Evolutionary conservation across 2,888 invertebrate genomes (phyloP), one percentile per base, ranked within the genome.

Genomic region (Osmoderma eremita): DNA sequence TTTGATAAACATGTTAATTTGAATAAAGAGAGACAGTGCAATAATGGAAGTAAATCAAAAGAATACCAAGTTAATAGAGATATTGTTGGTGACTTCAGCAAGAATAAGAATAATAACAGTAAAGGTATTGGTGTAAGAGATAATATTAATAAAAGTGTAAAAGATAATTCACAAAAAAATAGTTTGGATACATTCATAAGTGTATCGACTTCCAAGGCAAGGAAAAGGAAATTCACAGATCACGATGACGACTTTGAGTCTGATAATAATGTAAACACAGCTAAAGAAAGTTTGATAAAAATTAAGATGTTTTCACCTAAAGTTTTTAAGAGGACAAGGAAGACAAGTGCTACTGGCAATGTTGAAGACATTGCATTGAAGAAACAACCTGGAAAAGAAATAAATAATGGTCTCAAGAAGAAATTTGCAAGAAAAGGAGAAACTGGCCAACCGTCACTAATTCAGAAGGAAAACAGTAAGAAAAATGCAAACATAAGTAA

Each of bases 11-110:
- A 63, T 64, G 54, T 64, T 61, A 56, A 53, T 54, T 18, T 64
- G 20, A 48, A 45, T 49, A 42, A 63, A 45, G 18, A 53, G 56
- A 67, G 67, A 75, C 38, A 63, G 79, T 45, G 82, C 83, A 48
- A 84, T 83, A 77, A 82, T 83, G 0, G 83, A 84, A 80, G 71
- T 82, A 48, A 1, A 20, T 48, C 18, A 20, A 18, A 5, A 20
- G 18, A 3, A 3, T 18, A 10, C 18, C 1, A 12, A 1, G n/a
- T 20, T 10, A 42, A 1, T 3, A 20, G 10, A 48, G 48, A 48
- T 48, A 20, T 3, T 8, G 4, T 17, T 48, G 0, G 6, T 2
- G 15, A 30, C 20, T n/a, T 1, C 48, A n/a, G 30, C 5, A 20
- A 30, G 10, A 30, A 3, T 30, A 17, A 30, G 15, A 45, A 0